A percentile compares a stretch with the other conserved stretches of the same genome.
Conservation (phyloP, 1,140 invertebrate genomes). For the Apis dorsata region DNA sequence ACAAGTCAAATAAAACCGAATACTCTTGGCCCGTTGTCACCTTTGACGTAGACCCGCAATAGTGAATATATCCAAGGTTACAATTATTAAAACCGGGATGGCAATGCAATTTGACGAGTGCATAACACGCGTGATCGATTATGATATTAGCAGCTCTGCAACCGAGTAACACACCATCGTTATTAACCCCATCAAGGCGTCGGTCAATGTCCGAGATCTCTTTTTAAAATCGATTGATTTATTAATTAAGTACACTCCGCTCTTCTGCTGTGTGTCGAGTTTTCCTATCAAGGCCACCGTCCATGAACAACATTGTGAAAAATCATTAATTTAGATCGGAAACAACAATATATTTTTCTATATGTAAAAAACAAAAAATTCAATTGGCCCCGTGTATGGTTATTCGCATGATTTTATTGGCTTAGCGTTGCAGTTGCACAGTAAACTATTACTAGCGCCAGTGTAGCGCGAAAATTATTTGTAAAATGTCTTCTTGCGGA, state of each 20-base stretch:
- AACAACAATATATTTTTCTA: constrained; percentile 12
- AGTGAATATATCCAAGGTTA: constrained; percentile 64
- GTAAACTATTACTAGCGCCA: not conserved
- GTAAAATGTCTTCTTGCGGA: not conserved
- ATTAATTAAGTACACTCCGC: constrained; percentile 67
- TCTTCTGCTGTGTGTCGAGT: constrained; percentile 53
- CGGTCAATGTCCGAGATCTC: constrained; percentile 44
- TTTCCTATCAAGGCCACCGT: constrained; percentile 67
- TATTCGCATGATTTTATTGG: constrained; percentile 7
- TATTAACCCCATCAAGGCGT: constrained; percentile 58
- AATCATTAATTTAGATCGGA: constrained; percentile 48
- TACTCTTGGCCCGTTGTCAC: constrained; percentile 45
- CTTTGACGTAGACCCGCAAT: constrained; percentile 44
- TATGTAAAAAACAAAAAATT: not conserved
- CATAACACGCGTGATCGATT: constrained; percentile 60
- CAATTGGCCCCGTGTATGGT: constrained; percentile 3
- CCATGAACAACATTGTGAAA: constrained; percentile 42
- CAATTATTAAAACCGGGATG: constrained; percentile 50
- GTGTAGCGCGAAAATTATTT: constrained; percentile 45
- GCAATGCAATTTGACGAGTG: constrained; percentile 43
- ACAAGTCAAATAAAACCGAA: constrained; percentile 23
- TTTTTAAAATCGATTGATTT: constrained; percentile 31
- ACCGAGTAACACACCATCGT: constrained; percentile 39
- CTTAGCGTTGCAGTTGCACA: not conserved
- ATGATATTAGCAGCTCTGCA: constrained; percentile 46